phyloP scores from a whole-genome alignment of 2,888 invertebrate species.

The Cryptocheilus praepositus region DNA sequence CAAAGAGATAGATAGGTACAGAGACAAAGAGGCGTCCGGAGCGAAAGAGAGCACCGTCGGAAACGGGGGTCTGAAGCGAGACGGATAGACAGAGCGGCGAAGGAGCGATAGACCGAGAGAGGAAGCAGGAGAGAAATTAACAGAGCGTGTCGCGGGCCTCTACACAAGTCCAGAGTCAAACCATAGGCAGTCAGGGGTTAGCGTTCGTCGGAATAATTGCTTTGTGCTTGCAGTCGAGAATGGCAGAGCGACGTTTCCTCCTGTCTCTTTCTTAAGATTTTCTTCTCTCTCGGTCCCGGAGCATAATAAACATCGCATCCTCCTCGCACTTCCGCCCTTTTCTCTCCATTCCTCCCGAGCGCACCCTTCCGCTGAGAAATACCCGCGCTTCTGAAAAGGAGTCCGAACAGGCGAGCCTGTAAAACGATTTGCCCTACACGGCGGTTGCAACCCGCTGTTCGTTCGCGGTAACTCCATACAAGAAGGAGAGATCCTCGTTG shows the following conservation, averaged over 20 bases:
- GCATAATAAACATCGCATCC: neutral
- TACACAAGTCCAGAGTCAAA: slow-evolving; percentile 7
- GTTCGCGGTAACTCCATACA: too few species aligned
- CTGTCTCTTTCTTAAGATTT: neutral
- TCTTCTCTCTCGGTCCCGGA: neutral
- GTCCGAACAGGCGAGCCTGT: too few species aligned
- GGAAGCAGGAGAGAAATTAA: neutral
- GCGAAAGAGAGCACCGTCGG: slow-evolving; percentile 1
- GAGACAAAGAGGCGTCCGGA: neutral
- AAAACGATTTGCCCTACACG: too few species aligned
- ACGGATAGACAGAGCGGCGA: neutral
- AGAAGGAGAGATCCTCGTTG: too few species aligned
- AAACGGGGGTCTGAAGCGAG: neutral
- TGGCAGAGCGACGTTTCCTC: too few species aligned
- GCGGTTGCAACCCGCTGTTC: too few species aligned
- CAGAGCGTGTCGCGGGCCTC: neutral
- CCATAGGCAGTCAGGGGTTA: slow-evolving; percentile 31
- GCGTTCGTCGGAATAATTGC: slow-evolving; percentile 56
- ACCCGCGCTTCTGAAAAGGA: too few species aligned
- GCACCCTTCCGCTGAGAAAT: too few species aligned
- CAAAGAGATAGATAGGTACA: neutral
- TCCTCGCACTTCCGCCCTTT: neutral
- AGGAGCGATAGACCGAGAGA: neutral
- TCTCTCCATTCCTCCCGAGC: too few species aligned
- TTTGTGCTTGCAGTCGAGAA: slow-evolving; percentile 25